These are phyloP conservation scores for Uropsilus gracilis DNA, from an alignment of 2,113 vertebrate genomes.

Conservation along the genomic window DNA sequence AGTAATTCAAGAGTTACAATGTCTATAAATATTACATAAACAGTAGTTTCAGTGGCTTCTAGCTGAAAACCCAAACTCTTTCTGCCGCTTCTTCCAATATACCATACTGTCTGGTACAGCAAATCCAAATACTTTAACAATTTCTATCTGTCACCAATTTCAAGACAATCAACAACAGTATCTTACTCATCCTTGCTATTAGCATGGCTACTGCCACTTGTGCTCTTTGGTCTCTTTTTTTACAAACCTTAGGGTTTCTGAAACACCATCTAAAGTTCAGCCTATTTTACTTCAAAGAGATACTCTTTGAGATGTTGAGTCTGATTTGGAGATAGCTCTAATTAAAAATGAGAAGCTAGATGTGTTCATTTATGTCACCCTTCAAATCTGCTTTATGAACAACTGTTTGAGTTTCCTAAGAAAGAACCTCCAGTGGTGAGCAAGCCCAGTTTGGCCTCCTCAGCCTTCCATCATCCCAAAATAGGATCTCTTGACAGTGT, in stretches of 20 bases:
- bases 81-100: not conserved
- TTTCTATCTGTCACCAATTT: not conserved
- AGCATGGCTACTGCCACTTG: not conserved
- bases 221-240: not conserved
- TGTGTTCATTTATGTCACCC: not conserved
- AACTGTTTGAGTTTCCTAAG: not conserved
- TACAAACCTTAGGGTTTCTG: not conserved
- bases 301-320: not conserved
- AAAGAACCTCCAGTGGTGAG: not conserved
- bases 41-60: not conserved
- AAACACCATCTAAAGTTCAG: not conserved
- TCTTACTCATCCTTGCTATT: constrained; percentile 8
- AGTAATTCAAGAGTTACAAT: not conserved
- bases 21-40: constrained; percentile 25
- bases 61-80: not conserved
- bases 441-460: not conserved
- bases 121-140: not conserved
- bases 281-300: not conserved
- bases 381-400: not conserved
- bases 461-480: not conserved
- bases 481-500: not conserved
- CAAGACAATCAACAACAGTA: not conserved
- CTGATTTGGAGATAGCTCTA: not conserved
- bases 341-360: not conserved
- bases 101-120: not conserved